These are phyloP conservation scores for Brachylomia viminalis DNA, from an alignment of 2,888 invertebrate species.

Conservation along the genomic window DNA sequence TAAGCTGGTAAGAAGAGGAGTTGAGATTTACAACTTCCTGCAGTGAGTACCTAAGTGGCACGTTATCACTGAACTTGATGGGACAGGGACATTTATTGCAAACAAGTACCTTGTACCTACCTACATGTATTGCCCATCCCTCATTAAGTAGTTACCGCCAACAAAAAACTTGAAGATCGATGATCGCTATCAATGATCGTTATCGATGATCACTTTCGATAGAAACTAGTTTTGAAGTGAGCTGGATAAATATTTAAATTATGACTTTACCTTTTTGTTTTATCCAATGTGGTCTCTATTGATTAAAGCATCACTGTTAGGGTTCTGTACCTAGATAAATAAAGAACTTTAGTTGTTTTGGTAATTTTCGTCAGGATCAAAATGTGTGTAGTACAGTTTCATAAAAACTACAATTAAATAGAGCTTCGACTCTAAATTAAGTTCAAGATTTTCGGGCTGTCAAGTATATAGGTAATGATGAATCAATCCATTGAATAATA, in stretches of 20 bases:
- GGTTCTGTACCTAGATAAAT: conserved; percentile 8
- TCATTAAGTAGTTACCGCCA: conserved; percentile 25
- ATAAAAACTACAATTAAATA: not conserved
- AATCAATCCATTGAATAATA: not conserved
- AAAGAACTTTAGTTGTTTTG: not conserved
- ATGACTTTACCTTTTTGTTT: conserved; percentile 47
- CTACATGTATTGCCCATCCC: conserved; percentile 47
- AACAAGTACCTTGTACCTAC: not conserved
- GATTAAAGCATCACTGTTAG: conserved; percentile 23
- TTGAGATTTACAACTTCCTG: conserved; percentile 88
- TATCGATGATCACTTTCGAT: conserved; percentile 51
- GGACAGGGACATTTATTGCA: conserved; percentile 62
- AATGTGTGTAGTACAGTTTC: not conserved
- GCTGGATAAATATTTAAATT: conserved; percentile 53
- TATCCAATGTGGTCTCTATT: conserved; percentile 31
- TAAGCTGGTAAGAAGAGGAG: conserved; percentile 76
- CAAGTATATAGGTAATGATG: not conserved
- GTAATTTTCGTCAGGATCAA: not conserved
- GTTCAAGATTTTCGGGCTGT: not conserved
- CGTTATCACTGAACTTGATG: conserved; percentile 80
- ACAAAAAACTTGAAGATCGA: conserved; percentile 52
- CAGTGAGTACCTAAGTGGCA: conserved; percentile 76
- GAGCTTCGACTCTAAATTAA: not conserved
- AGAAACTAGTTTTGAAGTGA: conserved; percentile 51
- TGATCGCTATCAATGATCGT: conserved; percentile 43